phyloP scores from a whole-genome alignment of 2,797 vertebrate genomes.

The Gallinago stenura region DNA sequence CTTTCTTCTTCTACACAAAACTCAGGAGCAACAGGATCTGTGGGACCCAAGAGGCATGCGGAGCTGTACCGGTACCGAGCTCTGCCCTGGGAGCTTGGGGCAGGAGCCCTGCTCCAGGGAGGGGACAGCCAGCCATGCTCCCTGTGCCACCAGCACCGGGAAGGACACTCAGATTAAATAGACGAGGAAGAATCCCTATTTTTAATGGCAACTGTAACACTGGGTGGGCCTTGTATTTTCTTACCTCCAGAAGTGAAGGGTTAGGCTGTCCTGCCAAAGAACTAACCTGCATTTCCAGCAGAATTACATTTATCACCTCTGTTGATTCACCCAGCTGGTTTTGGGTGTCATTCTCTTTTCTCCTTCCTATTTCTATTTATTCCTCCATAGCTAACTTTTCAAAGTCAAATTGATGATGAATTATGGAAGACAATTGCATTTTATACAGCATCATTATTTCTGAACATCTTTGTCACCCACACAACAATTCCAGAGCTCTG shows the following conservation, averaged over 20 bases:
- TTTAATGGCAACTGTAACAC: neutral
- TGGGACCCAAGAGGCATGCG: accelerated
- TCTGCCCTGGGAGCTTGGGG: accelerated
- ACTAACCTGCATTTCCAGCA: neutral
- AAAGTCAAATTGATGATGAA: neutral
- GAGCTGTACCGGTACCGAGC: neutral
- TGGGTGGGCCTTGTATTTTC: neutral
- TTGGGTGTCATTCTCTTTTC: neutral
- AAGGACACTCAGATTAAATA: neutral
- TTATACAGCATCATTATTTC: neutral
- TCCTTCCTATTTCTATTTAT: neutral
- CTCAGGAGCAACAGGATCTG: neutral
- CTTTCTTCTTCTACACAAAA: neutral
- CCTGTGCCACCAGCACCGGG: accelerated
- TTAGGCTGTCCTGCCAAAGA: neutral
- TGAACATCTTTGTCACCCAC: neutral
- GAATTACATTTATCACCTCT: neutral
- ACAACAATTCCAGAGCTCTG: neutral
- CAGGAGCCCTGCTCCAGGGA: neutral
- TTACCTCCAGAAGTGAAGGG: neutral
- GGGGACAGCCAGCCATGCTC: accelerated
- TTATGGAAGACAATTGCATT: neutral
- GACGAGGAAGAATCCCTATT: accelerated
- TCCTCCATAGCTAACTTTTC: neutral
- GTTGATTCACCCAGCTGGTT: neutral